Percentiles rank a stretch among this genome's conserved stretches.
Conservation (phyloP, 2,113 vertebrate genomes). For the Orcinus orca region DNA sequence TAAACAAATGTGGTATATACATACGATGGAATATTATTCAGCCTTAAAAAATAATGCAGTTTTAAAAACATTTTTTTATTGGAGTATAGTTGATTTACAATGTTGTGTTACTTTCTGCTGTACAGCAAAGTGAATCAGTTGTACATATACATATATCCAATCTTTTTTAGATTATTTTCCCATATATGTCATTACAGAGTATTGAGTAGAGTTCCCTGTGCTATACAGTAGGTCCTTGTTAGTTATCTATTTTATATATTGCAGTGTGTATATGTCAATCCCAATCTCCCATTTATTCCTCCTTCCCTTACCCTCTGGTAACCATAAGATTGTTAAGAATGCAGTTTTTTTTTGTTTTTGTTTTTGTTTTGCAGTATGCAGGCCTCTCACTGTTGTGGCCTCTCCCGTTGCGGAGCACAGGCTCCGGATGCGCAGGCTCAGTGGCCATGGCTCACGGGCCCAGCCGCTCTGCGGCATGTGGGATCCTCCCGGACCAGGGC, state of each 20-base stretch:
- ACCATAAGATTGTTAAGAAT: neutral
- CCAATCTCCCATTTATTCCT: neutral
- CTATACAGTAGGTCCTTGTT: neutral
- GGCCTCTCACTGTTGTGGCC: no score
- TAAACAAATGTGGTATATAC: neutral
- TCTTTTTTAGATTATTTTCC: neutral
- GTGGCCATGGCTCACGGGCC: no score
- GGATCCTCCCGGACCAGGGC: no score
- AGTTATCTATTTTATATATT: neutral
- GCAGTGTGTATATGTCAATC: neutral
- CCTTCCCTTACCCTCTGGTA: neutral
- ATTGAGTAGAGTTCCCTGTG: neutral
- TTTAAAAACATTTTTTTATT: neutral
- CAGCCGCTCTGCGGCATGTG: no score
- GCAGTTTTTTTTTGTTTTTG: no score
- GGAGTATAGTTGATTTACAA: neutral
- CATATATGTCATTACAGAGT: neutral
- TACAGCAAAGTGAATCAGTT: neutral
- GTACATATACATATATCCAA: neutral
- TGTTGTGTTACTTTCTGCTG: neutral
- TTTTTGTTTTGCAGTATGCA: no score
- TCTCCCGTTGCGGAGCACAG: no score
- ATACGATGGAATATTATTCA: neutral
- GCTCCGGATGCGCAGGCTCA: no score
- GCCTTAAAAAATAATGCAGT: neutral